Evolutionary conservation across 2,797 vertebrate species (phyloP).

Genomic region (Crotalus adamanteus): DNA sequence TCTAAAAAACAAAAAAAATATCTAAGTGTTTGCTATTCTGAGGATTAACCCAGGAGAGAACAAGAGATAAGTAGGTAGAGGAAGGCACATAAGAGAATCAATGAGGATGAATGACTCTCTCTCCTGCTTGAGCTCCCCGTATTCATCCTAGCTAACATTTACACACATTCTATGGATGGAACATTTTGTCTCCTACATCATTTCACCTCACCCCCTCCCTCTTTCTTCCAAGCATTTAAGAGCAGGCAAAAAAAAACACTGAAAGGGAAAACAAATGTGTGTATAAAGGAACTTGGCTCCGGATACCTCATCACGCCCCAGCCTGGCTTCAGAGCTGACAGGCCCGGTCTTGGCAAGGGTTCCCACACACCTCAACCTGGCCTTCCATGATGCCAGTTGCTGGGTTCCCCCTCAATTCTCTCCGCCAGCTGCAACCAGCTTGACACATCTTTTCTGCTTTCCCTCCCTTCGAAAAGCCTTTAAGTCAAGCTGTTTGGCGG

Average conservation of each 20-base stretch:
- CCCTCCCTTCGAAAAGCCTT: background rate
- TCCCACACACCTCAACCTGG: conserved; percentile 6
- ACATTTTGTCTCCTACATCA: background rate
- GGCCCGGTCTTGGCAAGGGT: conserved; percentile 8
- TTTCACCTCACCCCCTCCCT: no score
- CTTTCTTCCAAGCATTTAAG: background rate
- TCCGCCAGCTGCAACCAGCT: background rate
- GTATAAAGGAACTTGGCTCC: background rate
- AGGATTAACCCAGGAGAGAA: background rate
- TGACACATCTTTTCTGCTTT: conserved; percentile 22
- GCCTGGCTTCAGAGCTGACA: conserved; percentile 18
- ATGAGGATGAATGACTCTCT: background rate
- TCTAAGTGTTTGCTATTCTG: no score
- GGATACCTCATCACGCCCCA: conserved; percentile 32
- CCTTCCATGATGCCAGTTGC: background rate
- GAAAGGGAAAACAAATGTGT: background rate
- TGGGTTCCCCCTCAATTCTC: background rate
- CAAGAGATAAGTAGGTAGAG: no score
- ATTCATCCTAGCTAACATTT: background rate
- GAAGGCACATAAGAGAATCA: background rate
- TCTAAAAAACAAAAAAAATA: background rate
- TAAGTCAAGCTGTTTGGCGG: background rate
- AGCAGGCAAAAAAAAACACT: background rate
- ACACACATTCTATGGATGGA: no score
- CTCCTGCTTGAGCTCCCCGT: no score